Evolutionary conservation across 2,888 invertebrate species (phyloP), one percentile per base, ranked within the genome.

Genomic region (Athrips mouffetella): DNA sequence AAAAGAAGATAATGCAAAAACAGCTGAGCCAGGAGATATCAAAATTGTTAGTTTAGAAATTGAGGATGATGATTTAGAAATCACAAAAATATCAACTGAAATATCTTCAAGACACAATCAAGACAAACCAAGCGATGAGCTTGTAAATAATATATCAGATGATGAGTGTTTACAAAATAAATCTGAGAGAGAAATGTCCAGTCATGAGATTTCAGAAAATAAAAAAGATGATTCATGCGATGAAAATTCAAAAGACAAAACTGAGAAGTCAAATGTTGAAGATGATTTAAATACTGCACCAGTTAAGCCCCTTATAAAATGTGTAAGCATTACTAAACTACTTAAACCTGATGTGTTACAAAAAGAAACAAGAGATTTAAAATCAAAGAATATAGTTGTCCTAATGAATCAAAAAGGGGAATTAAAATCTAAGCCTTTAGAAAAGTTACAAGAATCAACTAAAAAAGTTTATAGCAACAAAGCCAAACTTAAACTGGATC

Each of bases 301-400:
- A 44, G 39, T 50, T 20, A 79, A 67, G 55, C 75, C 80, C 5
- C 23, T 77, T 2, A 76, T 88, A 42, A 85, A 86, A 64, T 85
- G 85, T 79, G 80, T 88, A 7, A 82, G 71, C 60, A 64, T 87
- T 20, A 74, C 53, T 40, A 84, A 82, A 60, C 63, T 88, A 56
- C 63, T 86, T 1, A 84, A 78, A 62, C 76, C 80, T 35, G 67
- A 78, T 57, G 23, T 70, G n/a, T 15, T 65, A 47, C 10, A 59
- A 25, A 52, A 54, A 50, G 51, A 40, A 29, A n/a, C 5, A 20
- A 48, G 47, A 29, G 47, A 58, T 47, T 47, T 50, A 51, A 33
- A 52, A 48, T 47, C 44, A 53, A 48, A 44, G 45, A 47, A 48
- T 51, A 45, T 48, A 47, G 42, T 42, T 42, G 42, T 27, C 18